Conservation (phyloP, 2,113 vertebrate species). For the Eudyptes chrysolophus region DNA sequence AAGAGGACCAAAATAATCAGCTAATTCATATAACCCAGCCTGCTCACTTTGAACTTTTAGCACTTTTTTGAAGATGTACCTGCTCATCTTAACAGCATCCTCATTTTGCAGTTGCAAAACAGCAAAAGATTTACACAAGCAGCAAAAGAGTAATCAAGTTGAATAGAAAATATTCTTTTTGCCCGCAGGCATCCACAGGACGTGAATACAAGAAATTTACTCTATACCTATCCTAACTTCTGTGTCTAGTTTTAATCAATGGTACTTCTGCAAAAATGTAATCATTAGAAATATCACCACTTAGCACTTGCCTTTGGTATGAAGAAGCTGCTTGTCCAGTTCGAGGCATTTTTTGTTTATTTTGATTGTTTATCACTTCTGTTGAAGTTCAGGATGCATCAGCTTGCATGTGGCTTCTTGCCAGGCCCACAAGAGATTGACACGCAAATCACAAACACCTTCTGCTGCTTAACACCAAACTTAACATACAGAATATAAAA, state of each 20-base stretch:
- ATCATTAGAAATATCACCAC: not conserved
- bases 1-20: not conserved
- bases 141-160: constrained; percentile 24
- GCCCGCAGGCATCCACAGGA: not conserved
- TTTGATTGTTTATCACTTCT: not conserved
- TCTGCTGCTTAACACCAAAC: not conserved
- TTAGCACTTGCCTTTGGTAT: not conserved
- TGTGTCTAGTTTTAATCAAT: not conserved
- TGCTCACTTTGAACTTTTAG: not conserved
- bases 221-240: not conserved
- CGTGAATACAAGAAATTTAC: not conserved
- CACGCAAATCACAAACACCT: constrained; percentile 36
- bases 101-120: not conserved
- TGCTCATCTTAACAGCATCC: not conserved
- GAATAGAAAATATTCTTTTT: not conserved
- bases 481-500: not conserved
- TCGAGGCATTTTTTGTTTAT: not conserved
- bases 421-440: constrained; percentile 4
- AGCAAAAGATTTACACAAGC: not conserved
- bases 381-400: not conserved
- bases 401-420: not conserved
- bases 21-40: not conserved
- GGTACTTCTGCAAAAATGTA: not conserved
- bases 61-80: not conserved
- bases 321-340: not conserved